These are phyloP conservation scores for Sesia apiformis DNA, from an alignment of 2,888 invertebrate species.

Conservation along the genomic window DNA sequence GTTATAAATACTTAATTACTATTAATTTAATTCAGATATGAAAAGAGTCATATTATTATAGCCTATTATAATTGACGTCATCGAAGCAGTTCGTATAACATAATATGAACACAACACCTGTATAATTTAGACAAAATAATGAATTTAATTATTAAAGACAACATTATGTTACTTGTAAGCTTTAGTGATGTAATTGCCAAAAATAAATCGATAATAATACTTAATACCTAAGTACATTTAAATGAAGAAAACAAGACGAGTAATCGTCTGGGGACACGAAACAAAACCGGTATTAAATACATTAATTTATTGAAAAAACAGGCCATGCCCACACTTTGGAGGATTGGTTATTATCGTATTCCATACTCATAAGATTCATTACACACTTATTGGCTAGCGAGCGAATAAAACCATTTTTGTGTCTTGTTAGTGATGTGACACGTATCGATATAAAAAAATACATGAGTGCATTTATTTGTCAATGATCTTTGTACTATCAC, in stretches of 20 bases:
- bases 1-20: too few species aligned
- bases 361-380: constrained; percentile 67
- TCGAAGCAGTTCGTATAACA: too few species aligned
- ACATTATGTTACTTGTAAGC: too few species aligned
- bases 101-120: too few species aligned
- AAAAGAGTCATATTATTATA: too few species aligned
- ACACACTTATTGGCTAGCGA: constrained; percentile 65
- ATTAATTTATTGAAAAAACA: constrained; percentile 48
- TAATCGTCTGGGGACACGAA: constrained; percentile 44
- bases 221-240: constrained; percentile 16
- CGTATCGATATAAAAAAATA: constrained; percentile 7
- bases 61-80: too few species aligned
- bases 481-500: too few species aligned
- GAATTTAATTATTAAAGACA: too few species aligned
- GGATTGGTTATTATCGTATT: constrained; percentile 61
- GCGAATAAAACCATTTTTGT: constrained; percentile 65
- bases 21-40: too few species aligned
- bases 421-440: constrained; percentile 31
- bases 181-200: constrained; percentile 17
- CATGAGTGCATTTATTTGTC: too few species aligned
- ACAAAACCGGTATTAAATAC: constrained; percentile 56
- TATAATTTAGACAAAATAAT: too few species aligned
- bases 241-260: constrained; percentile 23
- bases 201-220: constrained; percentile 11
- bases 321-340: constrained; percentile 58